These are phyloP conservation scores for Ibidorhyncha struthersii DNA, from an alignment of 2,113 vertebrate genomes.

Conservation along the genomic window DNA sequence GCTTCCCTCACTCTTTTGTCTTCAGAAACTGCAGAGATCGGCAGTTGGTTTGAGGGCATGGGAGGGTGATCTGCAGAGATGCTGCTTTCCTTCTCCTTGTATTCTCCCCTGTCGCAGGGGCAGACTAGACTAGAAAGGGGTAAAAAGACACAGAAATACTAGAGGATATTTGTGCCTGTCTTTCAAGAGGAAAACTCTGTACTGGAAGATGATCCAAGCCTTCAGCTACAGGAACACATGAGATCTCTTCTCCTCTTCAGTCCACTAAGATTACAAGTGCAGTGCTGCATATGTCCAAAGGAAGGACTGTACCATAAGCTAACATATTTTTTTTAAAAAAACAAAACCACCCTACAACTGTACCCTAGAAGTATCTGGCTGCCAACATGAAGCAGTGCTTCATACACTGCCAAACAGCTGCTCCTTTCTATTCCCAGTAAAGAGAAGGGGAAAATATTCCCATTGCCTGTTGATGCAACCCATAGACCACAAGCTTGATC, in stretches of 20 bases:
- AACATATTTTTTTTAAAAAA: neutral
- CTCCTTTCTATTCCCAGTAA: neutral
- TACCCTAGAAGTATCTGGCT: neutral
- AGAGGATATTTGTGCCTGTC: neutral
- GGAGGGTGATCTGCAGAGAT: neutral
- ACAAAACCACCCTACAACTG: neutral
- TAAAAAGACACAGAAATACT: neutral
- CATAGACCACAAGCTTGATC: neutral
- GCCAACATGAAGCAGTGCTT: neutral
- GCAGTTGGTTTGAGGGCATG: neutral
- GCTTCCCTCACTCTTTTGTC: neutral
- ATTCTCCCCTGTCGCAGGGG: neutral
- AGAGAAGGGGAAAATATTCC: neutral
- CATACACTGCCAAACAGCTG: neutral
- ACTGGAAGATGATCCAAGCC: neutral
- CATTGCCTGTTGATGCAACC: neutral
- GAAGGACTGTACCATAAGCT: neutral
- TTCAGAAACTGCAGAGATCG: neutral
- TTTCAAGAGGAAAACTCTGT: neutral
- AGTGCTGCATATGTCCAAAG: neutral
- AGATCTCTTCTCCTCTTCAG: neutral
- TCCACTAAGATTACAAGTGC: neutral
- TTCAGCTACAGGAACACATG: neutral
- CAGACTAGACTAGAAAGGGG: neutral
- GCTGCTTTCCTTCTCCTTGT: neutral